Evolutionary conservation across 2,888 invertebrate species (phyloP).

Genomic region (Oligia fasciuncula): DNA sequence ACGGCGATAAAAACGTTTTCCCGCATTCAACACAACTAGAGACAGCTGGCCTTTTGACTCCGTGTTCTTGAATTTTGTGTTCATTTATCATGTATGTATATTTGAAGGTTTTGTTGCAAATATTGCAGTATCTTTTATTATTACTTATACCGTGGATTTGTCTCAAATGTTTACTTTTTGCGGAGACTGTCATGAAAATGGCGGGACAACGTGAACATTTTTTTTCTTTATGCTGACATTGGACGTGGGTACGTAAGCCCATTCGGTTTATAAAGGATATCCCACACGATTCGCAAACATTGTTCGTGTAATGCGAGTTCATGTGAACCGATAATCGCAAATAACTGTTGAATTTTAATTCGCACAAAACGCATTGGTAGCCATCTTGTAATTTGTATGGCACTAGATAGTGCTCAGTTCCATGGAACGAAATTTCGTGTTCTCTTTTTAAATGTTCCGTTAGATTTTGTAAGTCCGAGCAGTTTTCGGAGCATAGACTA

Average conservation of each 20-base stretch:
- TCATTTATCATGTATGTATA: constrained; percentile 68
- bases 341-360: constrained; percentile 69
- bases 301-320: constrained; percentile 74
- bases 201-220: constrained; percentile 73
- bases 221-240: constrained; percentile 69
- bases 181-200: constrained; percentile 63
- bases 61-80: constrained; percentile 73
- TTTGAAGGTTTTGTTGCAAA: constrained; percentile 69
- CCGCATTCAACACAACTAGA: constrained; percentile 71
- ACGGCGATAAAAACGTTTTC: constrained; percentile 67
- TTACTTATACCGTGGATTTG: constrained; percentile 52
- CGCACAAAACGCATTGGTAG: constrained; percentile 71
- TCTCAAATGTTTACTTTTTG: constrained; percentile 57
- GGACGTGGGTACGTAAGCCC: constrained; percentile 72
- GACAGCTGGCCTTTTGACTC: constrained; percentile 57
- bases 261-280: constrained; percentile 72
- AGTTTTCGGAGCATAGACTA: constrained; percentile 67
- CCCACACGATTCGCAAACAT: constrained; percentile 77
- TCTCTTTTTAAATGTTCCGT: constrained; percentile 68
- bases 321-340: constrained; percentile 73
- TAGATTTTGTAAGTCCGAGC: constrained; percentile 65
- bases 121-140: constrained; percentile 60
- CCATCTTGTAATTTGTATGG: constrained; percentile 72
- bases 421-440: constrained; percentile 68
- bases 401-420: constrained; percentile 70